These are phyloP conservation scores for Orius insidiosus DNA, from an alignment of 1,140 invertebrate genomes.

Conservation along the genomic window DNA sequence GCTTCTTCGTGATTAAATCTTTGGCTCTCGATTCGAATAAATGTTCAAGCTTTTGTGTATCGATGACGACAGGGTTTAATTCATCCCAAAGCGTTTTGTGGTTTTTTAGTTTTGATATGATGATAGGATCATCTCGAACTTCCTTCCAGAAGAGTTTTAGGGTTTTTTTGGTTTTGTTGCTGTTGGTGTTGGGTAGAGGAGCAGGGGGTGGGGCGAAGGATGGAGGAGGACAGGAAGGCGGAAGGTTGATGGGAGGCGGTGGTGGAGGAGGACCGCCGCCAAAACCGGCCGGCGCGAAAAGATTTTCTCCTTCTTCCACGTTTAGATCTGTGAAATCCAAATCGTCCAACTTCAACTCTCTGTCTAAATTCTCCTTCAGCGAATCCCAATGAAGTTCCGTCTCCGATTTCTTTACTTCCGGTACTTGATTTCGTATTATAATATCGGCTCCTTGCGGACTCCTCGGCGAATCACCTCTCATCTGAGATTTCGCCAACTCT, in stretches of 20 bases:
- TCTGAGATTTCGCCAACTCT: slow-evolving; percentile 24
- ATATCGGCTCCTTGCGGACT: slow-evolving; percentile 40
- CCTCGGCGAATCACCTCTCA: slow-evolving; percentile 40
- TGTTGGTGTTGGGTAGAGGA: slow-evolving; percentile 25
- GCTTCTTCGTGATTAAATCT: slow-evolving; percentile 88
- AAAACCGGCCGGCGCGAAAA: slow-evolving; percentile 38
- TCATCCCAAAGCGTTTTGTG: slow-evolving; percentile 87
- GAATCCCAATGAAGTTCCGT: slow-evolving; percentile 93
- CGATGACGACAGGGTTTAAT: slow-evolving; percentile 61
- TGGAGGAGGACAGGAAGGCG: slow-evolving; percentile 26
- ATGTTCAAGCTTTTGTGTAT: slow-evolving; percentile 87
- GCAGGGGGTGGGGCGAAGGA: slow-evolving; percentile 24
- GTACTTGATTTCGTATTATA: slow-evolving; percentile 28
- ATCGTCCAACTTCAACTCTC: slow-evolving; percentile 81
- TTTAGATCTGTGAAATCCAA: slow-evolving; percentile 89
- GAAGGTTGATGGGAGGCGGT: slow-evolving; percentile 36
- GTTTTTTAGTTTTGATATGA: slow-evolving; percentile 45
- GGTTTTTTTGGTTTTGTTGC: slow-evolving; percentile 90
- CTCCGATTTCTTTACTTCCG: slow-evolving; percentile 72
- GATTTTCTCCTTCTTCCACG: slow-evolving; percentile 55
- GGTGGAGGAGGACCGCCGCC: slow-evolving; percentile 49
- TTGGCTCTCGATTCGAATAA: slow-evolving; percentile 93
- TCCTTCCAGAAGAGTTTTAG: slow-evolving; percentile 96
- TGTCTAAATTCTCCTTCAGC: slow-evolving; percentile 56
- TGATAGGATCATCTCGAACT: slow-evolving; percentile 65